phyloP scores from a whole-genome alignment of 2,888 invertebrate species.

The Amblyjoppa proteus region DNA sequence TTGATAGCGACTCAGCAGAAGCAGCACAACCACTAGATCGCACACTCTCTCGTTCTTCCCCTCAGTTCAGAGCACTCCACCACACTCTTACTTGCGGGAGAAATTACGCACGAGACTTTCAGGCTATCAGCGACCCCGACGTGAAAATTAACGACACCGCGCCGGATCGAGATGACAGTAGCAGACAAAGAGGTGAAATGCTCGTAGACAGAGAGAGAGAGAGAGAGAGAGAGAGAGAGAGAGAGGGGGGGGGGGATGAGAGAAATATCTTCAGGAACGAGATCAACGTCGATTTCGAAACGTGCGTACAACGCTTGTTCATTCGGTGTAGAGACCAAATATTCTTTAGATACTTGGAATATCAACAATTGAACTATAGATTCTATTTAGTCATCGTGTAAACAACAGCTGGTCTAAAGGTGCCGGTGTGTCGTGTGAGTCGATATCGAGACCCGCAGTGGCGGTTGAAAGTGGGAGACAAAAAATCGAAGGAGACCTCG shows the following conservation, averaged over 20 bases:
- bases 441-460: slow-evolving; percentile 31
- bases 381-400: neutral
- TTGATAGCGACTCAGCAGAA: slow-evolving; percentile 77
- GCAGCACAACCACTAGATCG: slow-evolving; percentile 46
- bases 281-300: slow-evolving; percentile 63
- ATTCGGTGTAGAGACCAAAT: neutral
- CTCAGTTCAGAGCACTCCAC: slow-evolving; percentile 16
- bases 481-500: slow-evolving; percentile 51
- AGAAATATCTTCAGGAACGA: slow-evolving; percentile 58
- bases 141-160: slow-evolving; percentile 77
- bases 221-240: slow-evolving; percentile 3
- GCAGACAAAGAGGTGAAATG: slow-evolving; percentile 61
- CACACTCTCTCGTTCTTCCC: slow-evolving; percentile 58
- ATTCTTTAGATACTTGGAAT: slow-evolving; percentile 5
- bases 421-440: slow-evolving; percentile 22
- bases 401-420: neutral
- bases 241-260: neutral
- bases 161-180: slow-evolving; percentile 69
- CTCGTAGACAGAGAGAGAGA: neutral
- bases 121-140: slow-evolving; percentile 68
- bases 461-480: slow-evolving; percentile 30
- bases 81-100: slow-evolving; percentile 45
- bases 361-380: neutral
- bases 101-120: slow-evolving; percentile 58
- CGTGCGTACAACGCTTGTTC: slow-evolving; percentile 41